A percentile compares a stretch with the other conserved stretches of the same genome.
phyloP scores from a whole-genome alignment of 1,140 invertebrate species.

The Bombus breviceps region DNA sequence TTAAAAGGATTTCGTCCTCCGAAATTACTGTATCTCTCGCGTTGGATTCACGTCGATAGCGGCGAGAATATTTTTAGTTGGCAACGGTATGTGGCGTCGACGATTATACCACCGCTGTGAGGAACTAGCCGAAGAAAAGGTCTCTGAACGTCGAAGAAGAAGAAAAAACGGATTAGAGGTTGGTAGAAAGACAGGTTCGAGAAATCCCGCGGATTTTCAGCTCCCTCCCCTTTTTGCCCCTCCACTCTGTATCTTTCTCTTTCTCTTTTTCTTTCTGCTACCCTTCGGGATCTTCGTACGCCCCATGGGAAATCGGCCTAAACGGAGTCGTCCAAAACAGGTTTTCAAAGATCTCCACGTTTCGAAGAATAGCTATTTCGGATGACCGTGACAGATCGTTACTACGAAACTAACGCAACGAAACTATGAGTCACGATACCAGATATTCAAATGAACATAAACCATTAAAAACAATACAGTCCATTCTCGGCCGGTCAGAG shows the following conservation, averaged over 20 bases:
- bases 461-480: constrained; percentile 33
- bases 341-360: constrained; percentile 61
- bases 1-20: too few relatives aligned
- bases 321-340: constrained; percentile 58
- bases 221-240: background rate
- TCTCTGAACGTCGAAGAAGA: constrained; percentile 14
- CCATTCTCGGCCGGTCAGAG: background rate
- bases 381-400: constrained; percentile 64
- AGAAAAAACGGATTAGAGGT: constrained; percentile 55
- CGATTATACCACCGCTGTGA: constrained; percentile 59
- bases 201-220: constrained; percentile 65
- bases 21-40: background rate
- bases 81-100: background rate
- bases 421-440: constrained; percentile 26
- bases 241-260: background rate
- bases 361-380: constrained; percentile 48
- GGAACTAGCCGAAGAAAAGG: constrained; percentile 47
- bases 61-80: constrained; percentile 31
- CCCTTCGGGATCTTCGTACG: constrained; percentile 38
- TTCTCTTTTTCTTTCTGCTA: background rate
- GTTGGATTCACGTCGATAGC: background rate
- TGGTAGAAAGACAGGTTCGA: constrained; percentile 54
- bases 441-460: constrained; percentile 41
- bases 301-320: constrained; percentile 68
- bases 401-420: constrained; percentile 19